Percentiles rank a stretch among this genome's conserved stretches.
These are phyloP conservation scores for Uropetala carovei DNA, from an alignment of 2,888 invertebrate species.

Conservation along the genomic window DNA sequence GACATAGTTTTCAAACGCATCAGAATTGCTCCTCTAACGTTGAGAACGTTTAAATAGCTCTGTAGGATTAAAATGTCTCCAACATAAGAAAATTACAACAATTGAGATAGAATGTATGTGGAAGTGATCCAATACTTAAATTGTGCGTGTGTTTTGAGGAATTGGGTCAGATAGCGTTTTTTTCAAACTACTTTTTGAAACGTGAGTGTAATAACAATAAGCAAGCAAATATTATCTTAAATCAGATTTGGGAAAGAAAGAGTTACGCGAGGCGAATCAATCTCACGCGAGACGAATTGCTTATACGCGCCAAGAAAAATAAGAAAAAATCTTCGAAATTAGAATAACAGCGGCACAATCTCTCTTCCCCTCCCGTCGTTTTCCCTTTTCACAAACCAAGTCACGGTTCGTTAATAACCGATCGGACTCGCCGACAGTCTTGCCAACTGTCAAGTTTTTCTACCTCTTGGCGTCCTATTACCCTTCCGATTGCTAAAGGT, in stretches of 20 bases:
- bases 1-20: neutral
- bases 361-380: neutral
- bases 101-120: neutral
- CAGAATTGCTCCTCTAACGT: neutral
- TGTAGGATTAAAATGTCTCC: neutral
- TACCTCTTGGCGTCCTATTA: neutral
- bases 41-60: neutral
- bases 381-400: slow-evolving; percentile 34
- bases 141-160: neutral
- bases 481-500: slow-evolving; percentile 6
- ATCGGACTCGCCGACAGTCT: slow-evolving; percentile 31
- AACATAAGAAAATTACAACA: neutral
- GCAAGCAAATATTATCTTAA: neutral
- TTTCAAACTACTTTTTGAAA: neutral
- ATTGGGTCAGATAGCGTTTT: slow-evolving; percentile 11
- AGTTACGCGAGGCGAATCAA: neutral
- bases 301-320: neutral
- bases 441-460: neutral
- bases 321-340: neutral
- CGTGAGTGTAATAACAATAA: neutral
- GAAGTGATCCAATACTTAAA: neutral
- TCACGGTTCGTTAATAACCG: slow-evolving; percentile 37
- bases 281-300: neutral
- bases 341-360: neutral
- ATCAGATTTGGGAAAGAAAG: neutral